Conservation (phyloP, 2,113 vertebrate species). For the Scartelaos histophorus region DNA sequence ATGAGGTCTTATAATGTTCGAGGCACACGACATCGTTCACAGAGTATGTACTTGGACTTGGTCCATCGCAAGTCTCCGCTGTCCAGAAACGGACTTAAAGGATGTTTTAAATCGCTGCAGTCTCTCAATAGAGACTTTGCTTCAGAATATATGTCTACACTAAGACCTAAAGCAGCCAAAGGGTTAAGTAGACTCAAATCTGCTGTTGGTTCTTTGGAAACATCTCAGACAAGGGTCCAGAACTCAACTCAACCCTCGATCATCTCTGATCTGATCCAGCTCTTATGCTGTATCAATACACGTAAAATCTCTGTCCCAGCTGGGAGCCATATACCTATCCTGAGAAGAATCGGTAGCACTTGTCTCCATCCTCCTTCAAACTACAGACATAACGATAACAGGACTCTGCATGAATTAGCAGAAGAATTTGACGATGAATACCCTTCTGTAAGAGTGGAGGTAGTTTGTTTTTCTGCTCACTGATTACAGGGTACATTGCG, state of each 20-base stretch:
- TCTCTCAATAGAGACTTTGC: constrained; percentile 58
- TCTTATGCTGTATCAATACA: constrained; percentile 64
- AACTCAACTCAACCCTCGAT: constrained; percentile 52
- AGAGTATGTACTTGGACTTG: constrained; percentile 70
- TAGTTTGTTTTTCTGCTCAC: constrained; percentile 47
- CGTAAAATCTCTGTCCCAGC: constrained; percentile 44
- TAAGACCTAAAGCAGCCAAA: constrained; percentile 37
- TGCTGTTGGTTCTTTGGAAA: constrained; percentile 24
- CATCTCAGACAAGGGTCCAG: constrained; percentile 31
- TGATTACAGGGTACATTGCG: neutral
- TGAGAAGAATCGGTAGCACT: constrained; percentile 34
- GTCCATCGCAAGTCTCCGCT: constrained; percentile 52
- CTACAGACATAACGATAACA: constrained; percentile 36
- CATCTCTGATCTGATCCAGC: constrained; percentile 68
- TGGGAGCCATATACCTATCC: constrained; percentile 73
- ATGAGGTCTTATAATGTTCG: constrained; percentile 35
- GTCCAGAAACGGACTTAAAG: constrained; percentile 37
- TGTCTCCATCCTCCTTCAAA: constrained; percentile 12
- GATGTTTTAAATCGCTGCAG: constrained; percentile 63
- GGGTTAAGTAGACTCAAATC: constrained; percentile 11
- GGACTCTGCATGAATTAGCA: constrained; percentile 68
- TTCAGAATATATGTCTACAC: constrained; percentile 31
- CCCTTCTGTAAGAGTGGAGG: constrained; percentile 68
- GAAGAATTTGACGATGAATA: constrained; percentile 79
- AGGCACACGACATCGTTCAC: constrained; percentile 39